phyloP scores from a whole-genome alignment of 2,113 vertebrate species.

The Speoplatyrhinus poulsoni region DNA sequence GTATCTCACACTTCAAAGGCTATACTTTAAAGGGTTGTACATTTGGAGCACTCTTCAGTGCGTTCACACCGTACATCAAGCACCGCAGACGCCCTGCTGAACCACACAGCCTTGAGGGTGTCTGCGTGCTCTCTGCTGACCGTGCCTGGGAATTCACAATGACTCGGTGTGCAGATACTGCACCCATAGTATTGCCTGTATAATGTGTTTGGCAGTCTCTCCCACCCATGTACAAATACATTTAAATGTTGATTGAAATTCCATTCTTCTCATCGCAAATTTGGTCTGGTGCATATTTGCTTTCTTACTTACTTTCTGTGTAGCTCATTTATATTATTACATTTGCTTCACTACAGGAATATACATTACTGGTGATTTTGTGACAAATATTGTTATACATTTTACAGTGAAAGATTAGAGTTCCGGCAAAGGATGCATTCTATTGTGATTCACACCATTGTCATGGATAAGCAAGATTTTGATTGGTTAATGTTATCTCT shows the following conservation, averaged over 20 bases:
- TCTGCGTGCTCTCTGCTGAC: constrained; percentile 9
- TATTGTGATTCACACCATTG: not conserved
- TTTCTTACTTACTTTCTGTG: not conserved
- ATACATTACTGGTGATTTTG: constrained; percentile 17
- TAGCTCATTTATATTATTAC: not conserved
- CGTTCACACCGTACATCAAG: constrained; percentile 31
- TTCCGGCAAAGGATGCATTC: not conserved
- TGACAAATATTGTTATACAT: constrained; percentile 21
- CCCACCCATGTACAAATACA: constrained; percentile 11
- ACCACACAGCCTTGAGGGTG: constrained; percentile 29
- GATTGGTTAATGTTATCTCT: not conserved
- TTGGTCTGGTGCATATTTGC: not conserved
- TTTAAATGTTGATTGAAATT: no score
- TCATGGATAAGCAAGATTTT: not conserved
- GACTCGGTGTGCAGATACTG: constrained; percentile 16
- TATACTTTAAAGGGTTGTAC: constrained; percentile 45
- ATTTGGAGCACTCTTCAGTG: constrained; percentile 34
- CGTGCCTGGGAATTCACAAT: not conserved
- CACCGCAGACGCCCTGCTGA: constrained; percentile 2
- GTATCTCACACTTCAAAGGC: constrained; percentile 40
- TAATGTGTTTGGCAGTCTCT: constrained; percentile 14
- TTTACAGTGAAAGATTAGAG: not conserved
- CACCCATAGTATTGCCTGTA: constrained; percentile 19
- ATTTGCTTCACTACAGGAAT: not conserved
- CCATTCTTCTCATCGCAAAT: not conserved